phyloP scores from a whole-genome alignment of 2,797 vertebrate genomes.

The Myioborus miniatus region DNA sequence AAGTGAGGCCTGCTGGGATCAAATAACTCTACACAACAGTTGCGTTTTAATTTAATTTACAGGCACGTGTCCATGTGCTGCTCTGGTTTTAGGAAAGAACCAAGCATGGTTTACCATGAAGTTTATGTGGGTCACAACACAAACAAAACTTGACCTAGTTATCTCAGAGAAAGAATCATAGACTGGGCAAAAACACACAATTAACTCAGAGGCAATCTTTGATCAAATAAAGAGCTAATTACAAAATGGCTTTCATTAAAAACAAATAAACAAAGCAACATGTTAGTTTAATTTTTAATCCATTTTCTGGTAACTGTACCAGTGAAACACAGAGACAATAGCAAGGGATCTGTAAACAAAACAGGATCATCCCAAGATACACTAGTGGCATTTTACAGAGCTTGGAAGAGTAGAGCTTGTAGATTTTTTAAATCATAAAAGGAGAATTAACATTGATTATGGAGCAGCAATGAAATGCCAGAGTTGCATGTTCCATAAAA shows the following conservation, averaged over 20 bases:
- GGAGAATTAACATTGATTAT: conserved; percentile 14
- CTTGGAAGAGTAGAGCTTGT: background rate
- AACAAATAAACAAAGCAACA: conserved; percentile 39
- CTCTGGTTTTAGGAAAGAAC: background rate
- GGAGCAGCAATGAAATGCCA: background rate
- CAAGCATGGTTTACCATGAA: background rate
- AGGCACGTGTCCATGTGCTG: background rate
- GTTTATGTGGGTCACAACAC: background rate
- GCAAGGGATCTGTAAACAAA: background rate
- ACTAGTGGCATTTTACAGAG: background rate
- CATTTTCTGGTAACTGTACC: conserved; percentile 44
- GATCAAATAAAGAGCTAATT: conserved; percentile 34
- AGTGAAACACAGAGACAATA: background rate
- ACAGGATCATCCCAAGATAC: background rate
- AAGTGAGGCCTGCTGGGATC: background rate
- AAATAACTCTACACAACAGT: background rate
- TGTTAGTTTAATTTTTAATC: conserved; percentile 38
- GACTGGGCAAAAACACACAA: background rate
- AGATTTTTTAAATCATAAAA: conserved; percentile 24
- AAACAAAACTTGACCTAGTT: background rate
- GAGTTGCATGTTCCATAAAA: background rate
- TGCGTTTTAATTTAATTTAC: background rate
- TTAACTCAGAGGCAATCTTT: conserved; percentile 5
- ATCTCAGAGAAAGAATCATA: background rate
- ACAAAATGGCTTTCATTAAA: conserved; percentile 32